phyloP scores from a whole-genome alignment of 1,140 invertebrate genomes.

The Lepidurus apus region DNA sequence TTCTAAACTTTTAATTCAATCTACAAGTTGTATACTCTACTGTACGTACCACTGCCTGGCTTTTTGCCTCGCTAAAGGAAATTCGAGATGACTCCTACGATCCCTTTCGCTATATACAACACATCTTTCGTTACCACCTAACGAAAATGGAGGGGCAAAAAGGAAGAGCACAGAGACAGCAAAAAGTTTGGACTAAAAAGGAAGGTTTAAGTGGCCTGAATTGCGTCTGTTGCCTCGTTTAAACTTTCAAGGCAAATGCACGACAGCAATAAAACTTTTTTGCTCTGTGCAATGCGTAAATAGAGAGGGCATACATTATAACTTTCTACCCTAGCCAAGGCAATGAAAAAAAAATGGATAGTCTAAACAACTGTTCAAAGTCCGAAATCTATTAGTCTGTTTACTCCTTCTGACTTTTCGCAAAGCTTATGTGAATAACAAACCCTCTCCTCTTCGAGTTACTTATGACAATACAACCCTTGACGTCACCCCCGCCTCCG shows the following conservation, averaged over 20 bases:
- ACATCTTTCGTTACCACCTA: not conserved
- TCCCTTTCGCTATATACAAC: not conserved
- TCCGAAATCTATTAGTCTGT: not conserved
- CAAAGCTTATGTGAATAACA: not conserved
- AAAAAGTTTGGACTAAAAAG: not conserved
- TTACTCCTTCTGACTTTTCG: not conserved
- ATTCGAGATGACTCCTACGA: not conserved
- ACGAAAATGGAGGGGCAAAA: not conserved
- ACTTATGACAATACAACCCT: not conserved
- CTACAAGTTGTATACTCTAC: too few species aligned
- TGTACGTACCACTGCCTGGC: not conserved
- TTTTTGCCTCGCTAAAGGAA: not conserved
- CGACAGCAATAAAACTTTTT: not conserved
- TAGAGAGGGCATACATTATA: not conserved
- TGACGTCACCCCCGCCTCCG: conserved; percentile 11
- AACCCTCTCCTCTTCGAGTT: not conserved
- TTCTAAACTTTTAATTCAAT: not conserved
- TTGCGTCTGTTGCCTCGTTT: conserved; percentile 15
- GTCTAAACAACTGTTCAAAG: not conserved
- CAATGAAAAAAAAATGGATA: not conserved
- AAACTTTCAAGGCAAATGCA: conserved; percentile 17
- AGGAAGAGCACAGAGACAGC: not conserved
- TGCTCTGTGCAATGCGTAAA: not conserved
- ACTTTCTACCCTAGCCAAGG: not conserved
- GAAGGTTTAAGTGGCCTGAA: not conserved